Conservation (phyloP, 2,113 vertebrate species). For the Ochotona princeps region DNA sequence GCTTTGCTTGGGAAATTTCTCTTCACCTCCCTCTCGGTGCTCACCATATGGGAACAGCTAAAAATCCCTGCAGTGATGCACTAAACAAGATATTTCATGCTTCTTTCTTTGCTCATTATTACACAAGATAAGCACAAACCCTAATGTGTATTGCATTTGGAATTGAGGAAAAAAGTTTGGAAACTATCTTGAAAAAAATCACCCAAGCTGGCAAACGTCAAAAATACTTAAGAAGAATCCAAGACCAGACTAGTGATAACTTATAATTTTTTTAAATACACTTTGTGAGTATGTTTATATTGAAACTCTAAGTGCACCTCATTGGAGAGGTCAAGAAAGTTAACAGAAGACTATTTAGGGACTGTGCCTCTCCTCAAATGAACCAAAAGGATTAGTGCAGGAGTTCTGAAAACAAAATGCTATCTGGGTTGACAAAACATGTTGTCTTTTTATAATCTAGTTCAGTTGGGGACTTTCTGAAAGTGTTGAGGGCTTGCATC, state of each 20-base stretch:
- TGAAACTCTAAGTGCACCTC: neutral
- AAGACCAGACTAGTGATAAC: neutral
- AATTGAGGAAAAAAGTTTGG: constrained; percentile 39
- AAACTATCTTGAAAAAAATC: constrained; percentile 20
- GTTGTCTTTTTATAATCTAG: neutral
- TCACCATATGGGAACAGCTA: neutral
- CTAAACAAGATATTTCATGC: neutral
- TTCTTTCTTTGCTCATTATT: constrained; percentile 13
- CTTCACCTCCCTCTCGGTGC: neutral
- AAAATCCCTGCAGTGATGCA: neutral
- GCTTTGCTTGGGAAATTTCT: neutral
- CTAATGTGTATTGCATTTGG: neutral
- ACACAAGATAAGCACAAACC: neutral
- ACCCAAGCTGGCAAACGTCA: neutral
- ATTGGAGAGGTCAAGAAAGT: neutral
- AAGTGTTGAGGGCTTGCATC: constrained; percentile 36
- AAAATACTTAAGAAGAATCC: neutral
- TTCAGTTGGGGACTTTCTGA: constrained; percentile 27
- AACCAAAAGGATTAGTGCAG: neutral
- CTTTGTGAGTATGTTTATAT: neutral
- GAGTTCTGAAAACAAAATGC: constrained; percentile 47
- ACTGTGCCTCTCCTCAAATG: neutral
- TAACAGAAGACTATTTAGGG: neutral
- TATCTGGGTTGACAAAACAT: constrained; percentile 50
- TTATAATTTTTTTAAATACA: neutral